Evolutionary conservation across 2,797 vertebrate species (phyloP).

Genomic region (Peromyscus nudipes): DNA sequence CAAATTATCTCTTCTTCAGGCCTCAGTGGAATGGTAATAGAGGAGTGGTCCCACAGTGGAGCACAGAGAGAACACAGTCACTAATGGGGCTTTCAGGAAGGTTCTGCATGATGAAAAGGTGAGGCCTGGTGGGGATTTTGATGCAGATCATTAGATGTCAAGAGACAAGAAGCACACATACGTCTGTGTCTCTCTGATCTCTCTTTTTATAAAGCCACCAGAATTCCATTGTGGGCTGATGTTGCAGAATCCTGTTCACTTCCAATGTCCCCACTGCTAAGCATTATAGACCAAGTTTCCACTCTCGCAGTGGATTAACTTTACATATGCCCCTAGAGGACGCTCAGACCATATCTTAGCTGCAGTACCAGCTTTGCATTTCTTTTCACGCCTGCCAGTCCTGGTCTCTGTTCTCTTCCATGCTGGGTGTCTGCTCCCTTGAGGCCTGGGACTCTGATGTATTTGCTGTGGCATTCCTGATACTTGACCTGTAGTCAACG

Average conservation of each 20-base stretch:
- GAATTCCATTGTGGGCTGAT: background rate
- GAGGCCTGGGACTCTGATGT: background rate
- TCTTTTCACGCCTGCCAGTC: background rate
- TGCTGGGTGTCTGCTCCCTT: background rate
- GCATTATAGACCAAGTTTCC: background rate
- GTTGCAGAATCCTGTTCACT: background rate
- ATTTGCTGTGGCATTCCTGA: background rate
- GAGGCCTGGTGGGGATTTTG: background rate
- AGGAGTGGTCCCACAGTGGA: background rate
- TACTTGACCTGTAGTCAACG: background rate
- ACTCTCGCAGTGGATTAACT: background rate
- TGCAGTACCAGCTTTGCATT: background rate
- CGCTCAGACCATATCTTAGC: background rate
- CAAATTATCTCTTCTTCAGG: background rate
- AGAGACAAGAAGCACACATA: background rate
- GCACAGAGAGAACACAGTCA: background rate
- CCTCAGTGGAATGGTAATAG: background rate
- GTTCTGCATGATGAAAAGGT: background rate
- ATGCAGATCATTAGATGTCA: background rate
- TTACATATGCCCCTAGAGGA: background rate
- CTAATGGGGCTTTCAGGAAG: background rate
- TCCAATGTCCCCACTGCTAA: background rate
- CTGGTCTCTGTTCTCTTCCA: background rate
- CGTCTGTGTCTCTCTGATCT: background rate
- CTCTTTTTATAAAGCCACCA: background rate